A percentile compares a stretch with the other conserved stretches of the same genome.
phyloP scores from a whole-genome alignment of 1,140 invertebrate species.

The Procambarus clarkii region DNA sequence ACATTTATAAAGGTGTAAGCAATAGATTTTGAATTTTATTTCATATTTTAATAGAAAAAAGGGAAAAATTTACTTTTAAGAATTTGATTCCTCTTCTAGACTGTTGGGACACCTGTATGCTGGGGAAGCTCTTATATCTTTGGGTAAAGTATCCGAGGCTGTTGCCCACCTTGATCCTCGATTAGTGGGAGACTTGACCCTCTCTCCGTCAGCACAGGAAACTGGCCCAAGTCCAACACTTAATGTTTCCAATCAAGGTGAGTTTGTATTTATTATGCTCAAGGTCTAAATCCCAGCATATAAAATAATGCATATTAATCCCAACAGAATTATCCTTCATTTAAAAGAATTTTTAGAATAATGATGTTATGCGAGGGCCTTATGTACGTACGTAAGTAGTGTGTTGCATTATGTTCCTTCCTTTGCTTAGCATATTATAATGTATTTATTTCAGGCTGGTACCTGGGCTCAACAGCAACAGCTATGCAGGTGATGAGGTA shows the following conservation, averaged over 20 bases:
- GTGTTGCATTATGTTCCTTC: no score
- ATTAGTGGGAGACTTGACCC: constrained; percentile 81
- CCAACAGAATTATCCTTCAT: no score
- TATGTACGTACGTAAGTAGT: no score
- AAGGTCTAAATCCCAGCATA: no score
- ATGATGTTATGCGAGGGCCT: no score
- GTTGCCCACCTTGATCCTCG: constrained; percentile 89
- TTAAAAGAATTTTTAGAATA: no score
- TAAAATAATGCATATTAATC: no score
- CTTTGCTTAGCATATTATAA: background rate
- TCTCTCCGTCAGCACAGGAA: constrained; percentile 75
- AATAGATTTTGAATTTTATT: no score
- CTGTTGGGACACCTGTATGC: constrained; percentile 91
- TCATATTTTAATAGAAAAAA: no score
- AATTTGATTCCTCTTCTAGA: constrained; percentile 76
- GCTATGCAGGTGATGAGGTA: constrained; percentile 85
- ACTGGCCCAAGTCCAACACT: background rate
- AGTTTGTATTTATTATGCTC: background rate
- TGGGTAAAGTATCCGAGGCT: constrained; percentile 89
- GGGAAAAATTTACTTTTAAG: no score
- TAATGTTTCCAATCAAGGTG: constrained; percentile 16
- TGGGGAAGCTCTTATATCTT: constrained; percentile 89
- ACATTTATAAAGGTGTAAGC: no score
- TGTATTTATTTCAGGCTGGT: constrained; percentile 79
- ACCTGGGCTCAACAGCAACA: constrained; percentile 81